Evolutionary conservation across 2,888 invertebrate species (phyloP), one percentile per base, ranked within the genome.

Genomic region (Polydrusus tereticollis): DNA sequence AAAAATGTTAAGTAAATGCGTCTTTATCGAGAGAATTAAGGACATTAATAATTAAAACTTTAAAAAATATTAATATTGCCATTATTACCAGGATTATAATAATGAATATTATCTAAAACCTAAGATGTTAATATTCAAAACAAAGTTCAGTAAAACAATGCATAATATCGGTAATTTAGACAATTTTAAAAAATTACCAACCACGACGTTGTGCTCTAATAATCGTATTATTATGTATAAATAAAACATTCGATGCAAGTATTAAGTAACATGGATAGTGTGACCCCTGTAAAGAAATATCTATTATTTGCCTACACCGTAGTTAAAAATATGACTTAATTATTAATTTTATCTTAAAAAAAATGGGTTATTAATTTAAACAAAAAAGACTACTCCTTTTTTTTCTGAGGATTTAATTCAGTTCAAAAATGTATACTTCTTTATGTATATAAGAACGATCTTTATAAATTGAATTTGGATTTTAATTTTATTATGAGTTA

Each of bases 201-300:
- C 52, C 52, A 29, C 52, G 29, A 38, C 29, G 67, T 67, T 38
- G 23, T 67, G 67, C 67, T 67, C 67, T 67, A 57, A 67, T 67
- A 59, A 36, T 23, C 47, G 55, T 18, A 36, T 47, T 18, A 36
- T 47, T 45, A 50, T 55, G 8, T 59, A 57, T 57, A 43, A 66
- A 67, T 20, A 38, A 20, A 67, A 58, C 58, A 67, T 47, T 26
- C 47, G 23, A 62, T 59, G 47, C 20, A 21, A 33, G 33, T 67
- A 50, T 67, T 67, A 38, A 10, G 67, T 67, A 59, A 67, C 67
- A 38, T 12, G 20, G 18, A 47, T 59, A 59, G 47, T 55, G 14
- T 67, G 67, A 47, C 58, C 47, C 20, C 16, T 20, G 26, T 26
- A 57, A 66, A 50, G 23, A 66, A 57, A 55, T 55, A 55, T 29